Conservation (phyloP, 1,140 invertebrate genomes). For the Pinna nobilis region DNA sequence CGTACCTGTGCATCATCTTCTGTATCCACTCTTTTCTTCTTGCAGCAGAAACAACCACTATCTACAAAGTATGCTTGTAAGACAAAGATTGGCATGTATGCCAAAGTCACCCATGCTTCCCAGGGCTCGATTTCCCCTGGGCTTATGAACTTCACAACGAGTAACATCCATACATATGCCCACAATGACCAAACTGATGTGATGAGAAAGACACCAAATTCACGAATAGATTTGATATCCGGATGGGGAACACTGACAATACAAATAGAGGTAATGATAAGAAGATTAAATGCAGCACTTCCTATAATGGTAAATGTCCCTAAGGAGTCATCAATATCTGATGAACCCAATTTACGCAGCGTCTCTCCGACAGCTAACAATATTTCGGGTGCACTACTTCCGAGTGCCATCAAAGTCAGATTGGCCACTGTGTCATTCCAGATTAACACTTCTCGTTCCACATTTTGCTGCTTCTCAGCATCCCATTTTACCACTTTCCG, state of each 20-base stretch:
- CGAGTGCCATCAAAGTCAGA: constrained; percentile 77
- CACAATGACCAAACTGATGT: constrained; percentile 75
- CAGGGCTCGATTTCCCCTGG: constrained; percentile 70
- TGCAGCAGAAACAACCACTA: constrained; percentile 56
- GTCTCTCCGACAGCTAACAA: constrained; percentile 76
- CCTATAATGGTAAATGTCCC: constrained; percentile 76
- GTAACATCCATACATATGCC: constrained; percentile 76
- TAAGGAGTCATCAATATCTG: constrained; percentile 68
- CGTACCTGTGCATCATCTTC: constrained; percentile 21
- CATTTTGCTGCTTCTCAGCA: constrained; percentile 55
- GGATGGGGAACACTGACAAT: constrained; percentile 63
- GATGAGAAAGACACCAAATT: constrained; percentile 73
- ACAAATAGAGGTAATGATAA: constrained; percentile 73
- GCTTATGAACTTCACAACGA: constrained; percentile 57
- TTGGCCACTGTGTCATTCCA: constrained; percentile 78
- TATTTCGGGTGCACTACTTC: constrained; percentile 77
- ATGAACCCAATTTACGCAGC: constrained; percentile 33
- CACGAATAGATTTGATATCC: constrained; percentile 68
- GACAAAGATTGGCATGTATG: constrained; percentile 78
- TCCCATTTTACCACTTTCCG: constrained; percentile 55
- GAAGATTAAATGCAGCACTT: constrained; percentile 76
- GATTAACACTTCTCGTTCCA: constrained; percentile 66
- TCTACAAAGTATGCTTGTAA: constrained; percentile 62
- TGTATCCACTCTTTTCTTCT: constrained; percentile 41
- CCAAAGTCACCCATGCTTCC: constrained; percentile 79